Conservation (phyloP, 2,797 vertebrate species). For the Lophotriccus pileatus region DNA sequence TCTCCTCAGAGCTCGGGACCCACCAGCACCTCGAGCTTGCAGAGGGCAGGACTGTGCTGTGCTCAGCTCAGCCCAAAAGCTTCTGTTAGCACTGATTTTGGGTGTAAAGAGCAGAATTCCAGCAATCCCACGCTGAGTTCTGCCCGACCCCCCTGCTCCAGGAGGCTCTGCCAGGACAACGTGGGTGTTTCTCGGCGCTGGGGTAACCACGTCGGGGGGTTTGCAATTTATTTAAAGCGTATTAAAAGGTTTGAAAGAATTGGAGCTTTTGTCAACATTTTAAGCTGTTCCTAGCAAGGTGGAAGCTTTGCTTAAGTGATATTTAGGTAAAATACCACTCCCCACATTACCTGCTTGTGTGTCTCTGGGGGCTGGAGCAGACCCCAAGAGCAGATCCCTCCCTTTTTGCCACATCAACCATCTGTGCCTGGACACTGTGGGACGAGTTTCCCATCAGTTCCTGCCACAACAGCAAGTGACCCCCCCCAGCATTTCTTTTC, state of each 20-base stretch:
- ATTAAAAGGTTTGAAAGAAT: background rate
- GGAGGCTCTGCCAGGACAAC: background rate
- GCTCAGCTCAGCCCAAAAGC: background rate
- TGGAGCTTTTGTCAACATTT: background rate
- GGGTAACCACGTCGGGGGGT: rapidly evolving
- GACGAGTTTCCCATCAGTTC: background rate
- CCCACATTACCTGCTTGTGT: rapidly evolving
- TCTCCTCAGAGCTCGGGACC: background rate
- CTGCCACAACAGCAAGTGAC: background rate
- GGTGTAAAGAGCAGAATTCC: background rate
- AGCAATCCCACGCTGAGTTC: background rate
- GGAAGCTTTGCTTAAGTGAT: background rate
- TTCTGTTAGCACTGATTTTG: background rate
- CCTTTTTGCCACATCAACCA: background rate
- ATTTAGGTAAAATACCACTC: no score
- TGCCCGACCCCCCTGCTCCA: background rate
- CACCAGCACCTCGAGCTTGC: background rate
- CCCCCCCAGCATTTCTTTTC: rapidly evolving
- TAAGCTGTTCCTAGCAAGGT: background rate
- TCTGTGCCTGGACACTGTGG: background rate
- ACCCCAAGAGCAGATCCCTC: background rate
- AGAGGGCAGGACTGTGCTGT: background rate
- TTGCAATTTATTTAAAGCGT: background rate
- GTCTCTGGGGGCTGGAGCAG: background rate
- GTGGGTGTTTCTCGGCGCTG: rapidly evolving